Base-by-base conservation (phyloP, 2,888 invertebrate genomes). In the Diarsia rubi region DNA sequence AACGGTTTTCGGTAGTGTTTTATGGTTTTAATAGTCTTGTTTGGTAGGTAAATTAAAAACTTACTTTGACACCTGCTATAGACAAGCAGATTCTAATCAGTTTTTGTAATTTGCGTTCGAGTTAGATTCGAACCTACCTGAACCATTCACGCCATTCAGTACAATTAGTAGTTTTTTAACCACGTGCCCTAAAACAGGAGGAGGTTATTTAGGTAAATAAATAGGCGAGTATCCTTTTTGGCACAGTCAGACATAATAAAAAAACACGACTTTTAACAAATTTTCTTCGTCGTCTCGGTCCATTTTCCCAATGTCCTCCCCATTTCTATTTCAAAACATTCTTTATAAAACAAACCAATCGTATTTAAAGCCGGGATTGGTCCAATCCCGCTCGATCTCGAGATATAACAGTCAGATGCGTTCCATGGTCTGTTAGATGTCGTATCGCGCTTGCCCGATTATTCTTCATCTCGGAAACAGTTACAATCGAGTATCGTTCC, bases 401-500 rank as follows among this genome's bases (percentile, higher is more conserved):
- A 69, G 60, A 81, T 77, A 85, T 89, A 86, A 84, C 88, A 77
- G 88, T 85, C 88, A 83, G 82, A 80, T 74, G 68, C 72, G 80
- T 81, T 80, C 75, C 65, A 68, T 85, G 80, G 84, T 87, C 94
- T 95, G 95, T 86, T 92, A 78, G 92, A 81, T 92, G 91, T 95
- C 95, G 90, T 89, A 91, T 95, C 93, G 90, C 96, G 94, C 95
- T 90, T 92, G 90, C 90, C 75, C 90, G 92, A 94, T 93, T 92
- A 94, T 94, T 95, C 92, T 91, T 82, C 89, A 90, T 91, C 91
- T 90, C 88, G 92, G 93, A 93, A 95, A 94, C 92, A 92, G 95
- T 95, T 95, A 95, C 95, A 95, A 93, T 95, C 91, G 92, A 90
- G 92, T 92, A 93, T 93, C 94, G 94, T 87, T 90, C 86, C 88